Conservation (phyloP, 2,797 vertebrate genomes). For the Lateolabrax maculatus region DNA sequence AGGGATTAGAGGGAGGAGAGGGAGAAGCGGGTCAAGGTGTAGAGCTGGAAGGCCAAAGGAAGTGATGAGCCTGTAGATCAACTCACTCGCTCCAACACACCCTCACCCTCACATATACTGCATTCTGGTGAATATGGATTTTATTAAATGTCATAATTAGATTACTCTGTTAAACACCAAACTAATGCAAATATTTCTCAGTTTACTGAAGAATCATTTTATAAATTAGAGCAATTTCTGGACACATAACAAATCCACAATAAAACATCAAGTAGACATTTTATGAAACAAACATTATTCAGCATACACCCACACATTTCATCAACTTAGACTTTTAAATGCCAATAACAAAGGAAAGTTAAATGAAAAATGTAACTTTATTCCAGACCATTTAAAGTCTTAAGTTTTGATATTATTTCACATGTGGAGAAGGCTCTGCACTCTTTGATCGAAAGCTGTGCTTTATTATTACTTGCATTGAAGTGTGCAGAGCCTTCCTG, state of each 20-base stretch:
- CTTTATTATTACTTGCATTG: background rate
- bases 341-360: background rate
- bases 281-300: background rate
- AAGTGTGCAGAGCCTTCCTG: background rate
- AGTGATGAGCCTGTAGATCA: conserved; percentile 33
- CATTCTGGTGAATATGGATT: background rate
- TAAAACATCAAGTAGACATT: background rate
- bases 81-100: background rate
- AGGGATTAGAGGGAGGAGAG: conserved; percentile 46
- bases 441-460: background rate
- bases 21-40: conserved; percentile 46
- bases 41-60: conserved; percentile 28
- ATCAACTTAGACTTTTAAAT: background rate
- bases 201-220: background rate
- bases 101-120: background rate
- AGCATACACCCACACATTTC: background rate
- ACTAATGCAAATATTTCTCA: background rate
- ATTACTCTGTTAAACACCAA: background rate
- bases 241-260: background rate
- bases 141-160: background rate
- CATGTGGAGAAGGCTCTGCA: background rate
- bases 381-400: too few species aligned
- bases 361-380: background rate
- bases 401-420: background rate
- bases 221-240: background rate